Base-by-base conservation (phyloP, 2,797 vertebrate species). In the Acestrorhynchus altus region DNA sequence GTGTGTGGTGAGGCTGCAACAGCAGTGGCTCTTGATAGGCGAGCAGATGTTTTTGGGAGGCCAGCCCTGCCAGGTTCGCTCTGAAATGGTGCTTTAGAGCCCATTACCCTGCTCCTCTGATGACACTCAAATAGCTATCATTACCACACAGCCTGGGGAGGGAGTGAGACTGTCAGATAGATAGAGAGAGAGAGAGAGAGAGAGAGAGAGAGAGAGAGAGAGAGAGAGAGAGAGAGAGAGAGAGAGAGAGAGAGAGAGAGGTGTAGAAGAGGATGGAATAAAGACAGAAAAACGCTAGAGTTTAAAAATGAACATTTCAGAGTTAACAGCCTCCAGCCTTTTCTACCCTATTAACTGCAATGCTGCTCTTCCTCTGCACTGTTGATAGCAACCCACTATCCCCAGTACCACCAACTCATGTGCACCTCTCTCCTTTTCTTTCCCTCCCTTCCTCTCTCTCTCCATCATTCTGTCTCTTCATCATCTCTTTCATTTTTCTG, bases 121-220 rank as follows among this genome's bases (percentile, higher is more conserved):
- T 93, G 93, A 93, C 91, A 93, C 92, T 94, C 92, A 93, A 94
- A 94, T 94, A 93, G 93, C 93, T 93, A 93, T 94, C 93, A 94
- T 94, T 94, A 94, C 92, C 78, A 92, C 81, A 28, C 81, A 79
- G 85, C 80, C 82, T 67, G 74, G 77, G 81, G 83, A 70, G 83
- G 80, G 84, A 84, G 65, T 54, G 82, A 65, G 86, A 90, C 89
- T 92, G 88, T 89, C 86, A 89, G 86, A 54, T 63, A 74, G 77
- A 56, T 68, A 78, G 67, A 35, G 57, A 76, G 71, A 44, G 67
- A 78, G 61, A 74, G 69, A 85, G 66, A 63, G 46, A 81, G 84
- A 69, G 69, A 77, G 78, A 71, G 42, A 73, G 44, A 56, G 54
- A 78, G 69, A 16, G 13, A 70, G 39, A 54, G 69, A 72, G 70